These are phyloP conservation scores for Anthonomus grandis DNA, from an alignment of 1,140 invertebrate genomes.

Conservation along the genomic window DNA sequence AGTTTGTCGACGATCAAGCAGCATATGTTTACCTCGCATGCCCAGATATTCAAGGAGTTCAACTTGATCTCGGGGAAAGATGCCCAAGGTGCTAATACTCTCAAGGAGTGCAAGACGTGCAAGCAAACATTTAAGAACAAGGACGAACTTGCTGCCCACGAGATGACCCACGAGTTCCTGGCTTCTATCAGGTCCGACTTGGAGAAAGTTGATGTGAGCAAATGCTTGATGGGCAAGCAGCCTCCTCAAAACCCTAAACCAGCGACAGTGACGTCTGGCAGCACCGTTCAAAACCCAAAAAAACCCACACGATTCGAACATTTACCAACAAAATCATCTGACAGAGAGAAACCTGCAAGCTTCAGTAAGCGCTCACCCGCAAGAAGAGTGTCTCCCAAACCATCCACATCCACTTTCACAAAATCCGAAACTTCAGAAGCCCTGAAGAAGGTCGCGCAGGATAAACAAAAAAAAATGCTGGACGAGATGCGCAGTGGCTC, in stretches of 20 bases:
- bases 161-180: constrained; percentile 6
- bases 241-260: background rate
- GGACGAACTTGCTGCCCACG: background rate
- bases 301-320: no score
- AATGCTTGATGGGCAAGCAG: background rate
- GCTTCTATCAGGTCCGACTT: background rate
- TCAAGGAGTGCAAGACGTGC: background rate
- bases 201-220: background rate
- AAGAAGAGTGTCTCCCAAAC: background rate
- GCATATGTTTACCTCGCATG: background rate
- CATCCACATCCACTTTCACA: background rate
- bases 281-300: background rate
- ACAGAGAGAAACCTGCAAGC: background rate
- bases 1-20: constrained; percentile 2
- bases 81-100: background rate
- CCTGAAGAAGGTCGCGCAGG: background rate
- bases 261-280: background rate
- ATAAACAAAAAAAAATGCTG: background rate
- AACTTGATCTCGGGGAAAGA: background rate
- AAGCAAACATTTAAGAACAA: background rate
- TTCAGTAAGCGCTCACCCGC: background rate
- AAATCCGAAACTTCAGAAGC: background rate
- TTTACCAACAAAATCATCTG: background rate
- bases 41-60: constrained; percentile 6
- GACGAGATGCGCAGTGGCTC: background rate